Percentiles rank a stretch among this genome's conserved stretches.
Conservation (phyloP, 2,113 vertebrate genomes). For the Lepus europaeus region DNA sequence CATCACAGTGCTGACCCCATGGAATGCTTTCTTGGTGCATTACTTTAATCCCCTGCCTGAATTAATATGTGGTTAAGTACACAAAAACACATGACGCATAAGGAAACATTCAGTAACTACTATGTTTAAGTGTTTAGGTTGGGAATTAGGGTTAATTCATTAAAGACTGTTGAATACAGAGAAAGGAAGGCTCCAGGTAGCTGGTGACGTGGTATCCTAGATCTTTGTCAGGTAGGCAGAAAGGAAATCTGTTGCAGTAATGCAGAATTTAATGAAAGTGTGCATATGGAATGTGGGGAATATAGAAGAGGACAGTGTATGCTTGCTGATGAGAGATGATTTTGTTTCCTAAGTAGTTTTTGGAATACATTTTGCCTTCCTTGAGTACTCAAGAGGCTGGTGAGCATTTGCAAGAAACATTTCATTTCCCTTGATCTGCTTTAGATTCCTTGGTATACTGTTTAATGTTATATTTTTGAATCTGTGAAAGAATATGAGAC, state of each 20-base stretch:
- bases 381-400: neutral
- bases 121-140: neutral
- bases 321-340: neutral
- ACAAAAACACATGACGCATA: neutral
- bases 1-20: too few relatives aligned
- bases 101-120: neutral
- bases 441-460: neutral
- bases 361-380: neutral
- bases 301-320: neutral
- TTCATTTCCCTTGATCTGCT: neutral
- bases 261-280: neutral
- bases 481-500: neutral
- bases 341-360: neutral
- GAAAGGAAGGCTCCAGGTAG: neutral
- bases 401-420: neutral
- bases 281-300: neutral
- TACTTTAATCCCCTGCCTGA: neutral
- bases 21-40: neutral
- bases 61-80: neutral
- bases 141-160: neutral
- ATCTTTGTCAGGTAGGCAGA: neutral
- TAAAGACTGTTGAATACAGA: neutral
- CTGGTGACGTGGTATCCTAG: neutral
- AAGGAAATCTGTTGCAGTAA: neutral
- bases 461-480: constrained; percentile 2